phyloP scores from a whole-genome alignment of 2,797 vertebrate genomes.

The Siniperca obscura region DNA sequence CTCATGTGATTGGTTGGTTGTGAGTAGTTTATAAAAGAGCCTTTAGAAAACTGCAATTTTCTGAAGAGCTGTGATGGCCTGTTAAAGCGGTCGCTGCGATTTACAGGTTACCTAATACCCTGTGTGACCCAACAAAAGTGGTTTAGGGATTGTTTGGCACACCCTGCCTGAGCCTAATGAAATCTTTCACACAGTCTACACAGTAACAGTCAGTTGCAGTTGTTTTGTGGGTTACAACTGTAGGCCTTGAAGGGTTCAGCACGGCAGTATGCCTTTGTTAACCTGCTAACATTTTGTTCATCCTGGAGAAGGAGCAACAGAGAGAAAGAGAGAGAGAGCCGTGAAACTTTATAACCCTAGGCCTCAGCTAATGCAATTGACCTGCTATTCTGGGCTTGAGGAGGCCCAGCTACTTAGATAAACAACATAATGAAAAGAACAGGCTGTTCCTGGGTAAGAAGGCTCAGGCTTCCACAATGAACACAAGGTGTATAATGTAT shows the following conservation, averaged over 20 bases:
- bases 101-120: constrained; percentile 77
- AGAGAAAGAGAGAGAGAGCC: constrained; percentile 44
- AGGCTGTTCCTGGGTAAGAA: constrained; percentile 76
- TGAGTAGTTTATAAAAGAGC: constrained; percentile 64
- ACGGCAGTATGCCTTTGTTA: constrained; percentile 51
- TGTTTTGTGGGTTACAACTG: constrained; percentile 34
- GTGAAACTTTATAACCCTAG: constrained; percentile 82
- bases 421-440: constrained; percentile 85
- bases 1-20: constrained; percentile 59
- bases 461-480: constrained; percentile 67
- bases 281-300: constrained; percentile 60
- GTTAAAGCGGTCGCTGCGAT: constrained; percentile 59
- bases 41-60: constrained; percentile 62
- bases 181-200: constrained; percentile 36
- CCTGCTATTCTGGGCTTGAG: constrained; percentile 82
- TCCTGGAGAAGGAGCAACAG: constrained; percentile 47
- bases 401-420: constrained; percentile 80
- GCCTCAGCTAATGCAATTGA: constrained; percentile 83
- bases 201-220: constrained; percentile 5
- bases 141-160: constrained; percentile 58
- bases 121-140: constrained; percentile 67
- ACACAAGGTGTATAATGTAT: constrained; percentile 59
- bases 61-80: constrained; percentile 54
- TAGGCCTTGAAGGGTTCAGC: constrained; percentile 14
- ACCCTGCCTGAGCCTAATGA: constrained; percentile 43